Conservation (phyloP, 23 tunicate species). For the Ascidia mentula region DNA sequence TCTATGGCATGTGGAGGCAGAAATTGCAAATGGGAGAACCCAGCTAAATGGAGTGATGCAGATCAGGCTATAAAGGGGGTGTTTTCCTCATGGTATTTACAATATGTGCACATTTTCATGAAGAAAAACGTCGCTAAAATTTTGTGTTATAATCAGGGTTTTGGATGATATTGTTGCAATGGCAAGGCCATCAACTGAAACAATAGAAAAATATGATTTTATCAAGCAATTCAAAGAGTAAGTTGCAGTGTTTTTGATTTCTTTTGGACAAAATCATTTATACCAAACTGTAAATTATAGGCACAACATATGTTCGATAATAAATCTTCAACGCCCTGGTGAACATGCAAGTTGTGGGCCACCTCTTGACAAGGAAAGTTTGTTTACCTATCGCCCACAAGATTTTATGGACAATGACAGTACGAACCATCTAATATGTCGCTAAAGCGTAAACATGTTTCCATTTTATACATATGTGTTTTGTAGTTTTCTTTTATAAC, state of each 20-base stretch:
- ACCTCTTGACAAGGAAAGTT: constrained; percentile 75
- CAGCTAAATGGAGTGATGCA: constrained; percentile 82
- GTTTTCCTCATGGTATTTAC: constrained; percentile 91
- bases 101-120: too few relatives aligned
- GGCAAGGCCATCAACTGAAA: constrained; percentile 91
- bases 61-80: constrained; percentile 96
- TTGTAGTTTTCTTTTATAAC: constrained; percentile 93
- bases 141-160: constrained; percentile 59
- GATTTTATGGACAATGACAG: constrained; percentile 93
- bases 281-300: too few relatives aligned
- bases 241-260: too few relatives aligned
- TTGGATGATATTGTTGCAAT: constrained; percentile 86
- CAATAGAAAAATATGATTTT: constrained; percentile 65
- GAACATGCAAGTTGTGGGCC: constrained; percentile 99
- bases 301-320: constrained; percentile 80
- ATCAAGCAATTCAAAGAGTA: constrained; percentile 92
- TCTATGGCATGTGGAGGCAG: constrained; percentile 91
- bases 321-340: constrained; percentile 94
- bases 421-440: constrained; percentile 17
- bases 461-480: not conserved
- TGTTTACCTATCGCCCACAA: constrained; percentile 85
- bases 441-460: not conserved
- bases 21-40: constrained; percentile 98
- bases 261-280: too few relatives aligned
- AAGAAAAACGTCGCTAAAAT: too few relatives aligned